Evolutionary conservation across 1,140 invertebrate species (phyloP).

Genomic region (Leptinotarsa lineolata): DNA sequence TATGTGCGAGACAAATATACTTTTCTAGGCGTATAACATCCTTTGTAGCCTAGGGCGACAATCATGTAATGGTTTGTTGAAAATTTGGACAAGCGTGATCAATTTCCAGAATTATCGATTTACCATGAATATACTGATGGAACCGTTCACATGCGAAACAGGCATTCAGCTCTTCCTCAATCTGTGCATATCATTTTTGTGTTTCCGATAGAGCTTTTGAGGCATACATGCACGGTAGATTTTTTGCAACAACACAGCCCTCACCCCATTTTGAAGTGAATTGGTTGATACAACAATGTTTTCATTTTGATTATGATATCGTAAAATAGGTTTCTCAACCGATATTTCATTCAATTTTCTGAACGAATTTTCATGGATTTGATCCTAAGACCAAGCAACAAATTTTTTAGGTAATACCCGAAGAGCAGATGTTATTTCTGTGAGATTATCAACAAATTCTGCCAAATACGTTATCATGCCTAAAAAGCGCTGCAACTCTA

Average conservation of each 20-base stretch:
- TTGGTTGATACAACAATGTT: no score
- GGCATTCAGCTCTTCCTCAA: constrained; percentile 55
- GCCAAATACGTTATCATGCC: neutral
- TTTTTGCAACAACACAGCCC: no score
- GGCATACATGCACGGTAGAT: no score
- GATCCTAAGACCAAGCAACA: neutral
- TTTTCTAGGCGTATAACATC: constrained; percentile 52
- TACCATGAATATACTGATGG: constrained; percentile 37
- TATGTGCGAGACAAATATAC: constrained; percentile 33
- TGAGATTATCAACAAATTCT: neutral
- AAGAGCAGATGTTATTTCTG: neutral
- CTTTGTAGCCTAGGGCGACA: constrained; percentile 37
- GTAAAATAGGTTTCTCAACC: neutral
- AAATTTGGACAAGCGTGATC: constrained; percentile 53
- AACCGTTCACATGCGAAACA: constrained; percentile 35
- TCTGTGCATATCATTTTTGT: constrained; percentile 35
- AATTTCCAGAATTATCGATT: constrained; percentile 45
- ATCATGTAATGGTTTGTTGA: constrained; percentile 51
- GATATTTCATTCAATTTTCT: neutral
- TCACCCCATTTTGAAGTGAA: no score
- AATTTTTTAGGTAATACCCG: neutral
- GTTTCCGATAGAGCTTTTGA: no score
- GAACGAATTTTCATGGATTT: neutral
- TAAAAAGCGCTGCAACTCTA: neutral
- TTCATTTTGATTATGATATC: neutral